phyloP scores from a whole-genome alignment of 2,113 vertebrate species.

The Barnardius zonarius region DNA sequence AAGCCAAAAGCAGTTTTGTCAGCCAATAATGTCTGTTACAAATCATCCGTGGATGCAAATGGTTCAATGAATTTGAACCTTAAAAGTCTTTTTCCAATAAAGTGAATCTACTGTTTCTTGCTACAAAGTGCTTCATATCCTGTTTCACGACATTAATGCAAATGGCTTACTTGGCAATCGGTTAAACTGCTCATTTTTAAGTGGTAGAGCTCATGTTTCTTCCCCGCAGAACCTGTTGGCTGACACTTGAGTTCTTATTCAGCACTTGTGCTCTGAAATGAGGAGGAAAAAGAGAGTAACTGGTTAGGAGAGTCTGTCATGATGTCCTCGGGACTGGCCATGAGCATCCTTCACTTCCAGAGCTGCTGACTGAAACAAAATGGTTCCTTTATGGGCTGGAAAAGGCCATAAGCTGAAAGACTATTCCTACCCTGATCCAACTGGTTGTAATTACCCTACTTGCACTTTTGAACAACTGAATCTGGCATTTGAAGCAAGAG shows the following conservation, averaged over 20 bases:
- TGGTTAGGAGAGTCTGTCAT: not conserved
- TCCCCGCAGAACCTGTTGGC: not conserved
- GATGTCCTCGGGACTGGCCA: not conserved
- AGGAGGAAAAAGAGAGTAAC: not conserved
- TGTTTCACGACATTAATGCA: not conserved
- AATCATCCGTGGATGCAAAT: not conserved
- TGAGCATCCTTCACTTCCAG: not conserved
- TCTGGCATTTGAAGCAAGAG: fast-evolving
- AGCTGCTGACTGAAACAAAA: not conserved
- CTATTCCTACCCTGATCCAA: not conserved
- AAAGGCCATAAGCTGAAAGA: not conserved
- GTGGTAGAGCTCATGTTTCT: not conserved
- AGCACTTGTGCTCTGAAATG: not conserved
- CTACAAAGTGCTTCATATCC: slow-evolving; percentile 20
- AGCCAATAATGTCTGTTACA: not conserved
- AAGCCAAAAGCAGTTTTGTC: slow-evolving; percentile 4
- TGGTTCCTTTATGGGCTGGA: not conserved
- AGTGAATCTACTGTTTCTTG: not conserved
- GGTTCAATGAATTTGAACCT: slow-evolving; percentile 26
- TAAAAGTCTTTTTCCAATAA: slow-evolving; percentile 23
- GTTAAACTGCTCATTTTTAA: not conserved
- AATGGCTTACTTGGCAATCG: not conserved
- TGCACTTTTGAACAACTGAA: not conserved
- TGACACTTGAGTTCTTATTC: not conserved
- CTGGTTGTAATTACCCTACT: not conserved